Evolutionary conservation across 1,140 invertebrate genomes (phyloP), one percentile per base, ranked within the genome.

Genomic region (Pararge aegeria): DNA sequence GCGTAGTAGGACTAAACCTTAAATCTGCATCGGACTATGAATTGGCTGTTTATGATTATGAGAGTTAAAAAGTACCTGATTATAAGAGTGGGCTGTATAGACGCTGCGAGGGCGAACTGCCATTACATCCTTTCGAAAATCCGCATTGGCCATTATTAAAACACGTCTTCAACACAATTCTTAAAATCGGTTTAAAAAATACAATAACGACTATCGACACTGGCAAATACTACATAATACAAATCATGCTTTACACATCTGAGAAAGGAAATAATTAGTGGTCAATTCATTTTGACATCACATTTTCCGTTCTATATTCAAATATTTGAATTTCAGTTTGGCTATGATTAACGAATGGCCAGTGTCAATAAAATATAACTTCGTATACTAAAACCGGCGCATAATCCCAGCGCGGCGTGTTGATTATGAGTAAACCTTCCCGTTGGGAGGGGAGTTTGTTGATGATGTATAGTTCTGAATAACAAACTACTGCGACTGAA

Each of bases 81-180:
- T 88, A 62, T 88, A 89, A 37, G 87, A 89, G 75, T 89, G 88
- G 48, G 88, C 86, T 24, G 88, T 90, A 62, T 90, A 90, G 12
- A 90, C 80, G 77, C 87, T 90, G 44, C 87, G 79, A 5, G 87
- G 87, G 37, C 87, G 83, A 15, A 90, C 83, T 21, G 87, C 83
- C 72, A 89, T 83, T 52, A 76, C 76, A 54, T 89, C 83, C 66
- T 89, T 87, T 68, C 86, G 76, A 79, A 83, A 88, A 66, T 89
- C 87, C 75, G 84, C 66, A 66, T 72, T 87, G 71, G 85, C 83
- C 86, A 90, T 89, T 78, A 63, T 78, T 72, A 78, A 68, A 12
- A 12, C 10, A 5, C 4, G 72, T 76, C 68, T 79, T 74, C 62
- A 78, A 78, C 74, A 80, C 73, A 72, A 73, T 74, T 78, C 68